Base-by-base conservation (phyloP, 2,888 invertebrate genomes). In the Erebia palarica region DNA sequence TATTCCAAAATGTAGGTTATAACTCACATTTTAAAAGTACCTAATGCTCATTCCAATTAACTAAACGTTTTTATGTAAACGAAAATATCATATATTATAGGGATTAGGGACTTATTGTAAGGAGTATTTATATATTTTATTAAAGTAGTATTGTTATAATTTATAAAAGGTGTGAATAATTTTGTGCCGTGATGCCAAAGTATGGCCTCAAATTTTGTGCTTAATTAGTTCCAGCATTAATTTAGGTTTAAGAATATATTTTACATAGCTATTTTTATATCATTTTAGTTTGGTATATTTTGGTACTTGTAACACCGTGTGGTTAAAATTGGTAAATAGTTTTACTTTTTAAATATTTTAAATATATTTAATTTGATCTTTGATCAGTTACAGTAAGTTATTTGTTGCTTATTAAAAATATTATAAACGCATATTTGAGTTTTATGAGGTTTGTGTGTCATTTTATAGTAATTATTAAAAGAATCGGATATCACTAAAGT, bases 1-100 rank as follows among this genome's bases (percentile, higher is more conserved):
- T 59, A n/a, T 59, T 59, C 42, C 16, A 44, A 44, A 16, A 60
- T n/a, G 5, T 44, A 27, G 3, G 9, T 55, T 9, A 55, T 18
- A 55, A 3, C 27, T 27, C 27, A 27, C 27, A 27, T 27, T 1
- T 55, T 55, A 18, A 1, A 18, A 16, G 18, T 55, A 36, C 36
- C 36, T 36, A 55, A 55, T 18, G 10, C 9, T 55, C 10, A 16
- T 55, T 55, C 55, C 18, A 16, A 9, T 9, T 53, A n/a, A 16
- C 9, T 9, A 53, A 49, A 13, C 49, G 49, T 49, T 49, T 49
- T 49, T 13, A 14, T 14, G 49, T 49, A 49, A 49, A 51, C 1
- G n/a, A 1, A 55, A 55, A 55, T 55, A 55, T 55, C 16, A 53
- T 53, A 55, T 55, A 55, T 55, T 10, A 53, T 53, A 53, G 47